Conservation (phyloP, 2,888 invertebrate species). For the Macroteleia sp. region DNA sequence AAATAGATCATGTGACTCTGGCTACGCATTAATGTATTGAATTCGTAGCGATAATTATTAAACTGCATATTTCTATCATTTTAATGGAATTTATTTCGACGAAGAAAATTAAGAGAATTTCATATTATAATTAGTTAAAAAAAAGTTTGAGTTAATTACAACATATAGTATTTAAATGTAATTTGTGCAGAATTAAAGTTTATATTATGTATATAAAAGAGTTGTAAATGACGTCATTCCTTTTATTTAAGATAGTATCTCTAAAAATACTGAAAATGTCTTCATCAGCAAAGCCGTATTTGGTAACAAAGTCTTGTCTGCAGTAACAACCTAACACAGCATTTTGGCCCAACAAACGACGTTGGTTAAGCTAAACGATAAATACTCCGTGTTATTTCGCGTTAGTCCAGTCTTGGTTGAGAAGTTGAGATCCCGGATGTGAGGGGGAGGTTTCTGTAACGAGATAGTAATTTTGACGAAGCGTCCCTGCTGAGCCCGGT, state of each 20-base stretch:
- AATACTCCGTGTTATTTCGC: slow-evolving; percentile 48
- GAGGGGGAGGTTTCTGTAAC: slow-evolving; percentile 38
- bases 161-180: too few species aligned
- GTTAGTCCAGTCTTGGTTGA: slow-evolving; percentile 34
- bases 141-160: too few species aligned
- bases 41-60: too few species aligned
- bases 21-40: too few species aligned
- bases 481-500: slow-evolving; percentile 42
- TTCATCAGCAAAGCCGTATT: slow-evolving; percentile 6
- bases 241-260: too few species aligned
- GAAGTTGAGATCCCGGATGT: slow-evolving; percentile 27
- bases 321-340: slow-evolving; percentile 7
- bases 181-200: too few species aligned
- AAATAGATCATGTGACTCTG: slow-evolving; percentile 5
- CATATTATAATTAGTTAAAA: too few species aligned
- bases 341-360: slow-evolving; percentile 20
- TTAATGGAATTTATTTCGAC: too few species aligned
- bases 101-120: too few species aligned
- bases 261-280: neutral
- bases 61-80: too few species aligned
- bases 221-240: too few species aligned
- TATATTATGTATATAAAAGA: too few species aligned
- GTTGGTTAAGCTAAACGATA: slow-evolving; percentile 50
- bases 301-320: neutral
- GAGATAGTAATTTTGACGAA: slow-evolving; percentile 65